Evolutionary conservation across 1,140 invertebrate species (phyloP), one percentile per base, ranked within the genome.

Genomic region (Calliphora vicina): DNA sequence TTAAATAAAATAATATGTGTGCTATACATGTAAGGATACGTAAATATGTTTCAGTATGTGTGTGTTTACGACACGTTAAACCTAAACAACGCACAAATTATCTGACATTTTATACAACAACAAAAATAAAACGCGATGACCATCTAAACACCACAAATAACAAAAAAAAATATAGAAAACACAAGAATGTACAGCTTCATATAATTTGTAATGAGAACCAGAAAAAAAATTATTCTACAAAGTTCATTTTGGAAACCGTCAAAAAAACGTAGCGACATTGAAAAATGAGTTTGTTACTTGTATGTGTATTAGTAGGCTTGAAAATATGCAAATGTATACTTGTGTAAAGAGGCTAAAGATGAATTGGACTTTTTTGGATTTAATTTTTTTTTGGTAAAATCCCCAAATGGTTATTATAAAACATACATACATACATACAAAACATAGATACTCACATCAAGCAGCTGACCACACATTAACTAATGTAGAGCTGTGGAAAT

Each of bases 401-500:
- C 61, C 61, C 61, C 61, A 67, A 67, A 67, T 25, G 61, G 61
- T 67, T 67, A 25, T 67, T 25, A 23, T 67, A 12, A 67, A 67
- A 20, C n/a, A 67, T 23, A n/a, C 61, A 67, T 25, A 67, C 61
- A 67, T 23, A 67, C 20, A 23, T 10, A 67, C 20, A 8, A 43
- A 61, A 61, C n/a, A 35, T 8, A 5, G 35, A 8, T 35, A 35
- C 35, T 35, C 35, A 8, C 35, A 35, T 8, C 35, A 35, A 35
- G 35, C 35, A 35, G 35, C 61, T 67, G 61, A 67, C 61, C 61
- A 23, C 61, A 67, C 20, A 67, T 67, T 67, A 67, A 67, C 61
- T 67, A 67, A 67, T 67, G 61, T 23, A 20, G 61, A 67, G 61
- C 61, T 23, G 61, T n/a, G 61, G 61, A 67, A 67, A 67, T 67